Evolutionary conservation across 2,888 invertebrate genomes (phyloP).

Genomic region (Philopedon plagiatum): DNA sequence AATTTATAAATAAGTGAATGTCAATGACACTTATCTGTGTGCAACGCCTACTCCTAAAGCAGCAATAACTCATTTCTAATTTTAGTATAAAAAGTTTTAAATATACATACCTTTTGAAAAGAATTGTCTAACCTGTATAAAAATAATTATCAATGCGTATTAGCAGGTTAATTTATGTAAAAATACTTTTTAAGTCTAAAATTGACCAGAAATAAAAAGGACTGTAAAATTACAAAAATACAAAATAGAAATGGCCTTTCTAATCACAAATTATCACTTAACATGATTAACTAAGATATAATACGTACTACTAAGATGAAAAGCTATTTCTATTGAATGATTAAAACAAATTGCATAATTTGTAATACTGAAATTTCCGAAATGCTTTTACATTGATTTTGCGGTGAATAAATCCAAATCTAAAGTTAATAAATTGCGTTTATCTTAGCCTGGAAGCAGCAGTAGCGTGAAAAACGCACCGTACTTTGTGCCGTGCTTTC

Average conservation of each 20-base stretch:
- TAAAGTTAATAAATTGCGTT: constrained; percentile 6
- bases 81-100: constrained; percentile 20
- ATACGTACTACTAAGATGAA: constrained; percentile 33
- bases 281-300: constrained; percentile 36
- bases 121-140: constrained; percentile 20
- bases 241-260: constrained; percentile 51
- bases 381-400: background rate
- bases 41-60: background rate
- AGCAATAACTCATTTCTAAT: constrained; percentile 2
- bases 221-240: constrained; percentile 43
- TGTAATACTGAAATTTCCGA: background rate
- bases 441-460: no score
- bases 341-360: constrained; percentile 7
- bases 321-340: constrained; percentile 32
- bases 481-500: no score
- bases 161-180: constrained; percentile 28
- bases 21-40: background rate
- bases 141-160: constrained; percentile 32
- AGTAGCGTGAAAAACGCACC: no score
- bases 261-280: constrained; percentile 57
- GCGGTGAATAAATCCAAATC: background rate
- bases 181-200: constrained; percentile 35
- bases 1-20: background rate
- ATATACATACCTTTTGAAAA: constrained; percentile 10
- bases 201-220: constrained; percentile 51